Evolutionary conservation across 2,113 vertebrate genomes (phyloP), one percentile per base, ranked within the genome.

Genomic region (Nyctibius bracteatus): DNA sequence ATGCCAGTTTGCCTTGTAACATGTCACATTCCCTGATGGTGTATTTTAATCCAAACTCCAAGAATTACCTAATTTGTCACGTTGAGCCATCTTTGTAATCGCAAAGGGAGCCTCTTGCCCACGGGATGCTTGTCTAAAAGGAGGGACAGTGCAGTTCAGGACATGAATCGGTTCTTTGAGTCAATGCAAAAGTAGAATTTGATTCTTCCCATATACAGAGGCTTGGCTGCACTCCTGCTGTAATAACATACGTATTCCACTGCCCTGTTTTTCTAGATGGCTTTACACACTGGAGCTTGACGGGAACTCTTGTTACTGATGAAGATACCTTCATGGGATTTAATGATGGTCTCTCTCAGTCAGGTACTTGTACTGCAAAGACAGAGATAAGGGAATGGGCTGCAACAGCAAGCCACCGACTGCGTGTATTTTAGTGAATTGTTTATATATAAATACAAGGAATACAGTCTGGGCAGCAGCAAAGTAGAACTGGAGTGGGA

Each of bases 281-380:
- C 35, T 99, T 99, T 73, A 99, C 99, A 4, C 99, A 99, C 98
- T 99, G 99, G 99, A 99, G 99, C 95, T 97, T 99, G 92, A 98
- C 97, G 1, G 99, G 98, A 81, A 98, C 98, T 74, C 98, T 98
- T 2, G 98, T 98, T 65, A 96, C 98, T 15, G 98, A 98, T 74
- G 98, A 99, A 90, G 99, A 99, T 79, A 98, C 98, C 4, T 99
- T 99, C 95, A 98, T 99, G 98, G 99, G 99, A 30, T 99, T 99
- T 95, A 98, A 98, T 3, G 99, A 99, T 16, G 99, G 99, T 14
- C 98, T 98, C 49, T 98, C 98, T 63, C 99, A 99, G 78, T 99
- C 99, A 98, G 99, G 99, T 99, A 97, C 39, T 18, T 49, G 52
- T 3, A 25, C 41, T 41, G 61, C 52, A 47, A 17, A 77, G 30